These are phyloP conservation scores for Acrocephalus arundinaceus DNA, from an alignment of 2,113 vertebrate genomes.

Conservation along the genomic window DNA sequence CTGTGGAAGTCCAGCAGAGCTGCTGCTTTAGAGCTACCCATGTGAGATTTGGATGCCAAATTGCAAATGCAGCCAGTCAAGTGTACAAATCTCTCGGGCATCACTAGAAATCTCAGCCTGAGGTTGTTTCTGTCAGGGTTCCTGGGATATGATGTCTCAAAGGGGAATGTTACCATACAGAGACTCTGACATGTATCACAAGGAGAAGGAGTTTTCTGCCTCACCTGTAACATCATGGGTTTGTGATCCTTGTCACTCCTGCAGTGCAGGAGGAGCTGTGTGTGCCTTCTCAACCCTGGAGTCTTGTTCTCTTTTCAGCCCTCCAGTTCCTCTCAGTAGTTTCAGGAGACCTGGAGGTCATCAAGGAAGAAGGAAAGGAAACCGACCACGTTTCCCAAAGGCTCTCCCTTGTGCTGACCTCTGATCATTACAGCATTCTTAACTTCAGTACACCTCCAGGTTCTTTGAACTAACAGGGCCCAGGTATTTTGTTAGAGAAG, in stretches of 20 bases:
- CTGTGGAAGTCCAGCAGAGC: background rate
- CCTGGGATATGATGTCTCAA: background rate
- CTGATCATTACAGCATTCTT: background rate
- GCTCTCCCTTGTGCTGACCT: background rate
- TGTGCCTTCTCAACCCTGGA: background rate
- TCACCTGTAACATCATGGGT: background rate
- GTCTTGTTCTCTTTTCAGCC: background rate
- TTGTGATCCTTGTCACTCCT: background rate
- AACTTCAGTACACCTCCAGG: background rate
- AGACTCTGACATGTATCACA: background rate
- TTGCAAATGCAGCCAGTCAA: background rate
- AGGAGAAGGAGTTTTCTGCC: background rate
- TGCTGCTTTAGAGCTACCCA: background rate
- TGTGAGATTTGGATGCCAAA: background rate
- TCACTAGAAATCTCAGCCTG: background rate
- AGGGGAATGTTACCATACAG: rapidly evolving
- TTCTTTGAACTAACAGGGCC: background rate
- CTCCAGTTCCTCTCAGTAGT: background rate
- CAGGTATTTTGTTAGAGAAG: background rate
- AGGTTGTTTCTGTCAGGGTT: background rate
- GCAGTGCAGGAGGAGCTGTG: background rate
- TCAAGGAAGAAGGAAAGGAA: background rate
- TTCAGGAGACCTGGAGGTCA: background rate
- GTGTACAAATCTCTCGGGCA: background rate
- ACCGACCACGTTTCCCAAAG: background rate